Evolutionary conservation across 2,888 invertebrate species (phyloP), one percentile per base, ranked within the genome.

Genomic region (Phasia obesa): DNA sequence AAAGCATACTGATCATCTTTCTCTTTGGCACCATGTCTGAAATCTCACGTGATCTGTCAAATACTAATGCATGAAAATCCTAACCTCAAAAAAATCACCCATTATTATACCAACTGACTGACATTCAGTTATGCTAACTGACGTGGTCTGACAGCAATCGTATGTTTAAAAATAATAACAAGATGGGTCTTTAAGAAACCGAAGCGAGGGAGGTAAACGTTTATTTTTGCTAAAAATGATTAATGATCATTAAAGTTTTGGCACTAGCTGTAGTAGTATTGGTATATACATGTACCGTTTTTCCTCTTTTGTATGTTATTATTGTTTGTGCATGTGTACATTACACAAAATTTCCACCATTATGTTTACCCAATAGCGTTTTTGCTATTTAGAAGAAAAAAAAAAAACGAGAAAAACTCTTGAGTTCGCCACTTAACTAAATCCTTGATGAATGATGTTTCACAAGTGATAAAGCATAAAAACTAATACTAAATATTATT

Each of bases 371-470:
- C 51, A 73, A 79, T 55, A 73, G 67, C 62, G 71, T 77, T 73
- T 67, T 57, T 77, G 67, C 62, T 77, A 71, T 70, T 11, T 35
- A 35, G 35, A 35, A 35, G 23, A 27, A 23, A 64, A 27, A 21
- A 55, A 11, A 44, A 42, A 64, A 31, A n/a, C n/a, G n/a, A 25
- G 17, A 64, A 59, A 64, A 73, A 69, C 57, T 51, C 69, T 79
- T 79, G 38, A 71, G 59, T 71, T 76, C 76, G 83, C 83, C 84
- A 82, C 85, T 84, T 85, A 84, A 84, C 81, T 85, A 83, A 85
- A 85, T 85, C 85, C 85, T 79, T 81, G 84, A 85, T 85, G 85
- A 85, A 84, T 85, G 85, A 85, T 85, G 83, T 76, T 75, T 75
- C 79, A 79, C 83, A 71, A 83, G 83, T 79, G 79, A 79, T 79